Evolutionary conservation across 2,113 vertebrate species (phyloP).

Genomic region (Procavia capensis): DNA sequence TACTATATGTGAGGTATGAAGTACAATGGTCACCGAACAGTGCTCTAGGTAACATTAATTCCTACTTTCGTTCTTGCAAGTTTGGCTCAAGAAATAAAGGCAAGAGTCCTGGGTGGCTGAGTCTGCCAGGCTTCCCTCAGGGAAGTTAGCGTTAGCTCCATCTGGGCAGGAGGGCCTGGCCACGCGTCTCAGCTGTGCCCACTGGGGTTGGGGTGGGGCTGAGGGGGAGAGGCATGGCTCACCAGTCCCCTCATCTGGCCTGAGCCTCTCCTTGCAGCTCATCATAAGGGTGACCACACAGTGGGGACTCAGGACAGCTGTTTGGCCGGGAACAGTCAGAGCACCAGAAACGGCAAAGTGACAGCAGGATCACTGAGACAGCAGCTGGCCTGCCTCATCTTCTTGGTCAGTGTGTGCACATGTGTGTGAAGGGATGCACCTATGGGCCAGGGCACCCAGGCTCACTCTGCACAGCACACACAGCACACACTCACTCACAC

Average conservation of each 20-base stretch:
- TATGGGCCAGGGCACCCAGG: neutral
- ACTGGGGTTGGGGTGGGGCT: too few species aligned
- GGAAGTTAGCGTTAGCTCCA: neutral
- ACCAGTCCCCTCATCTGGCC: neutral
- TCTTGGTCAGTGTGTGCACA: neutral
- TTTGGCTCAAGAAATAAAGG: neutral
- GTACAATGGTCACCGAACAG: neutral
- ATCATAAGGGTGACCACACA: neutral
- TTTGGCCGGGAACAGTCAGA: neutral
- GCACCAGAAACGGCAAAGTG: neutral
- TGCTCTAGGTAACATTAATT: neutral
- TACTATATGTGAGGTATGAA: fast-evolving
- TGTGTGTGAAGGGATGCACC: neutral
- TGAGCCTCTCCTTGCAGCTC: neutral
- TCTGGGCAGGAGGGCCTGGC: neutral
- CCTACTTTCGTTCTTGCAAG: neutral
- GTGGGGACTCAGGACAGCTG: neutral
- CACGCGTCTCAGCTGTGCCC: neutral
- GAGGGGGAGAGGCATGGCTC: neutral
- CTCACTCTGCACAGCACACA: neutral
- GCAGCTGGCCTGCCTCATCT: neutral
- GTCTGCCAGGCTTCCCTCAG: too few species aligned
- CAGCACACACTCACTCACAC: neutral
- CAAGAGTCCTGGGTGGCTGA: neutral
- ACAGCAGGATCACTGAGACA: neutral